These are phyloP conservation scores for Melangyna quadrimaculata DNA, from an alignment of 2,888 invertebrate genomes.

Conservation along the genomic window DNA sequence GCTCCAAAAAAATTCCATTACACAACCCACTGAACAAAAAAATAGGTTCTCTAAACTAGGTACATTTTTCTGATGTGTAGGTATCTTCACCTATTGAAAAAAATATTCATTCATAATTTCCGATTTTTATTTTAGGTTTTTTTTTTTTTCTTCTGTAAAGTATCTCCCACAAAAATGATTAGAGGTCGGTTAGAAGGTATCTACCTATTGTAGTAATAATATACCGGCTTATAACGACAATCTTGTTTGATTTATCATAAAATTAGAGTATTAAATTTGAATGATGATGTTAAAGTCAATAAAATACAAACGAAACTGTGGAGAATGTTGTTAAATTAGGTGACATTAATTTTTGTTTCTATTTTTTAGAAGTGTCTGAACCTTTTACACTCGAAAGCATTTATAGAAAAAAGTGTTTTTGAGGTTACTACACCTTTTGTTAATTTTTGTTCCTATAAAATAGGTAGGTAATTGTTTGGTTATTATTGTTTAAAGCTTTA, in stretches of 20 bases:
- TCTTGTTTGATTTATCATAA: constrained; percentile 53
- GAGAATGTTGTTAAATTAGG: constrained; percentile 2
- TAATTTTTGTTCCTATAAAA: not conserved
- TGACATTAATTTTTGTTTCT: constrained; percentile 7
- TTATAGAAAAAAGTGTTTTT: not conserved
- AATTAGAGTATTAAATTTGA: constrained; percentile 59
- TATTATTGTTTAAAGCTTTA: not conserved
- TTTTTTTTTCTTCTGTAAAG: not conserved
- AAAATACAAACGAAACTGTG: not conserved
- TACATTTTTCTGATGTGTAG: not conserved
- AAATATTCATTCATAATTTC: constrained; percentile 29
- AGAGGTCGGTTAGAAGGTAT: not conserved
- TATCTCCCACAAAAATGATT: not conserved
- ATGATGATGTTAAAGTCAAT: constrained; percentile 24
- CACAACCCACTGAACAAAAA: constrained; percentile 23
- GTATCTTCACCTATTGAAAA: not conserved
- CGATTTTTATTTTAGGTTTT: not conserved
- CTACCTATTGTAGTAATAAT: no score
- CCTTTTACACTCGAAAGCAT: not conserved
- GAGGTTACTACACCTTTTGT: not conserved
- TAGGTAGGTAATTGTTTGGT: not conserved
- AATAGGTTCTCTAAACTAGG: not conserved
- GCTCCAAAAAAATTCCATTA: constrained; percentile 14
- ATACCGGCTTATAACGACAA: not conserved
- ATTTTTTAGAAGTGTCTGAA: not conserved